Evolutionary conservation across 2,888 invertebrate species (phyloP), one percentile per base, ranked within the genome.

Genomic region (Muscina levida): DNA sequence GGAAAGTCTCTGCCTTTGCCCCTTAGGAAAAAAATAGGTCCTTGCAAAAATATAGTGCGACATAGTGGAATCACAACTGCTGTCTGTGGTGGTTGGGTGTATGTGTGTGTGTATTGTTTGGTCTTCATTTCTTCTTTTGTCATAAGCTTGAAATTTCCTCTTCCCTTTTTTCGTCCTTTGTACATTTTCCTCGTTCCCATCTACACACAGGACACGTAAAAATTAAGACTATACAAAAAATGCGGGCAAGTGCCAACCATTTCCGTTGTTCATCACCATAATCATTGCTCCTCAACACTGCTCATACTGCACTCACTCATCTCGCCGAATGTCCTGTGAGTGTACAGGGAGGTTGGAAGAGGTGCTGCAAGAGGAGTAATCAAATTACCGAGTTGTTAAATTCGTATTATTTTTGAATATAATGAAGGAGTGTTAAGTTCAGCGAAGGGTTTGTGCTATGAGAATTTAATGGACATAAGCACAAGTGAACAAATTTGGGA

Each of bases 181-280:
- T n/a, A n/a, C n/a, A n/a, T n/a, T n/a, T n/a, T n/a, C n/a, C n/a
- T n/a, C n/a, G n/a, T n/a, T n/a, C n/a, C n/a, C n/a, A n/a, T n/a
- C n/a, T n/a, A n/a, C n/a, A n/a, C n/a, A n/a, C n/a, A n/a, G 66
- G 72, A 74, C 77, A 77, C 77, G 42, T 13, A 72, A 67, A 81
- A 77, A 81, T 77, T 81, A 81, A 77, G 77, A 62, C 72, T 67
- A 65, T 48, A 31, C 31, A 31, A 31, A 68, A 77, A 81, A 81
- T 81, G 81, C 81, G 81, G 81, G 81, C 77, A 81, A 81, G 81
- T 81, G 81, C 59, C 77, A 77, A 68, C 73, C 77, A 77, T 81
- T 77, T 81, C 81, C 81, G 77, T 81, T 75, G 62, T 75, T 77
- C 72, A 75, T 46, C 62, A 71, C 46, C 67, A 22, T 56, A 3